These are phyloP conservation scores for Gari tellinella DNA, from an alignment of 2,888 invertebrate genomes.

Conservation along the genomic window DNA sequence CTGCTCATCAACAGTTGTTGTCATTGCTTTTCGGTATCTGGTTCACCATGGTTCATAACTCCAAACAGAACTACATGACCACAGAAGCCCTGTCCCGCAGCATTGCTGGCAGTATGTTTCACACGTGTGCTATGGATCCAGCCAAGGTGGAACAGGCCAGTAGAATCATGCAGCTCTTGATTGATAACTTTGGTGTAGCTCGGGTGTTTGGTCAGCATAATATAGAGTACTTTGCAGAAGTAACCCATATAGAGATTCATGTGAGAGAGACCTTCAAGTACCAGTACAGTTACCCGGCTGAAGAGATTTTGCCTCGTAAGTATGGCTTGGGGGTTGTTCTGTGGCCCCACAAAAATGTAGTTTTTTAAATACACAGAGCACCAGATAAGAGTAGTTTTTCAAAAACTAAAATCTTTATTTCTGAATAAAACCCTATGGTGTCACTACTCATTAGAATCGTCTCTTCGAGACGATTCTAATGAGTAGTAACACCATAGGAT, in stretches of 20 bases:
- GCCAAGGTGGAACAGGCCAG: conserved; percentile 88
- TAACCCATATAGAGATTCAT: conserved; percentile 81
- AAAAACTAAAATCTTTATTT: too few relatives aligned
- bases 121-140: conserved; percentile 82
- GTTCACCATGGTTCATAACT: conserved; percentile 84
- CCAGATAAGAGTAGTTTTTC: too few relatives aligned
- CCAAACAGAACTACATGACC: conserved; percentile 83
- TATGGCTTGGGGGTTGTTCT: conserved; percentile 19
- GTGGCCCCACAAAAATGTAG: too few relatives aligned
- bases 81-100: conserved; percentile 84
- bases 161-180: conserved; percentile 97
- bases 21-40: conserved; percentile 98
- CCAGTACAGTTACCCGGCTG: conserved; percentile 79
- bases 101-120: conserved; percentile 84
- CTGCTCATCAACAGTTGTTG: conserved; percentile 90
- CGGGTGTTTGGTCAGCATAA: conserved; percentile 92
- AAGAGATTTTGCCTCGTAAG: conserved; percentile 80
- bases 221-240: conserved; percentile 82
- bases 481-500: too few relatives aligned
- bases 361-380: too few relatives aligned
- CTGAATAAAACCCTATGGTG: too few relatives aligned
- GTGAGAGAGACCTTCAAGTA: conserved; percentile 82
- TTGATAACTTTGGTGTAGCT: conserved; percentile 98
- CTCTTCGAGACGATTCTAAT: too few relatives aligned
- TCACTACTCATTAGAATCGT: too few relatives aligned